Conservation (phyloP, 2,797 vertebrate species). For the Enteromius afrohamiltoni region DNA sequence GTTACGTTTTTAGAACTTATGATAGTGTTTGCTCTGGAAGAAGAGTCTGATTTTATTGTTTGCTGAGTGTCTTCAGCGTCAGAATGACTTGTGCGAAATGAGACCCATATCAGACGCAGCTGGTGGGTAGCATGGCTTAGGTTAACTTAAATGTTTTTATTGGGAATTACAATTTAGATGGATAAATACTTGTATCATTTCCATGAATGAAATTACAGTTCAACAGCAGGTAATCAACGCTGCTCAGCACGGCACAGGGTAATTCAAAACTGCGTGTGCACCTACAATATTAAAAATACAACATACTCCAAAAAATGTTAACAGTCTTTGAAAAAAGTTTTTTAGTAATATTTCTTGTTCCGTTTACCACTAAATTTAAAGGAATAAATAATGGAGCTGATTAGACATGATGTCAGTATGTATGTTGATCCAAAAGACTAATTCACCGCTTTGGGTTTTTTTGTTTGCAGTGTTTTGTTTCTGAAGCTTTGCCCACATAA, state of each 20-base stretch:
- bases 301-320: neutral
- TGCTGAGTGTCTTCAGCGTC: neutral
- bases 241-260: neutral
- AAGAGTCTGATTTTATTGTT: slow-evolving; percentile 3
- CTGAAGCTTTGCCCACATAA: neutral
- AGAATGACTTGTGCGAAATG: neutral
- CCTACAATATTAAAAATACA: neutral
- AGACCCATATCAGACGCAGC: neutral
- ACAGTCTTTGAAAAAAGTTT: too few species aligned
- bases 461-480: neutral
- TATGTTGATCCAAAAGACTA: neutral
- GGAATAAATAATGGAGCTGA: neutral
- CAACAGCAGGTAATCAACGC: neutral
- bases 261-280: neutral
- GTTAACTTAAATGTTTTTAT: neutral
- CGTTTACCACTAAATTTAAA: neutral
- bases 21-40: neutral
- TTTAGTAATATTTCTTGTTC: too few species aligned
- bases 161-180: neutral
- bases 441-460: neutral
- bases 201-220: neutral
- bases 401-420: neutral
- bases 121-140: slow-evolving; percentile 3
- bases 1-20: neutral
- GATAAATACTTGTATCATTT: slow-evolving; percentile 4